Base-by-base conservation (phyloP, 2,797 vertebrate species). In the Tiaroga cobitis region DNA sequence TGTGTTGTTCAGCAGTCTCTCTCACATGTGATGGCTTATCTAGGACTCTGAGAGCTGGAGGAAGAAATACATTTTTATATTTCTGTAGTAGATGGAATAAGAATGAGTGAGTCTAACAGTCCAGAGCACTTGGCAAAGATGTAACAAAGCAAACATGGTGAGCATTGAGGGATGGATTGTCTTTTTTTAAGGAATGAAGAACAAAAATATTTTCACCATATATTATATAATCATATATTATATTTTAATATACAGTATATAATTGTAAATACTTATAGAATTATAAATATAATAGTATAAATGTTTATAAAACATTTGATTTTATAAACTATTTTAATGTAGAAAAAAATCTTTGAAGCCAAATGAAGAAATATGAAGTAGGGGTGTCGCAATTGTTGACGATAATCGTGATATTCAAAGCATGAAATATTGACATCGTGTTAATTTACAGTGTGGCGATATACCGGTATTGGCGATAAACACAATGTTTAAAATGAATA, bases 131-230 rank as follows among this genome's bases (percentile, higher is more conserved):
- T 46, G 59, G 82, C 67, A 84, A 79, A 80, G 29, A 74, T 59
- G 61, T 49, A 70, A 81, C 74, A 46, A 54, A 78, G 18, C n/a
- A 49, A 72, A 76, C 39, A 9, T 73, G 75, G 41, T 41, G 46
- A 1, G 39, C n/a, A 75, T 63, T 79, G 63, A 85, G 34, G 46
- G 65, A 88, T 81, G 21, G 46, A 81, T 78, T 87, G 73, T 72
- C 39, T 82, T 51, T 49, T 86, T 86, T 85, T 59, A 46, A 72
- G 29, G 75, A 73, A 54, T 61, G 56, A 83, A 83, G 63, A 80
- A 81, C 63, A 84, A 74, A 76, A 72, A 67, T 69, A 21, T 49
- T 68, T 26, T 65, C 59, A 39, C 3, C 0, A 51, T 6, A 54
- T 21, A 54, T 19, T 21, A 54, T 54, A 54, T 11, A 46, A 46